Evolutionary conservation across 2,888 invertebrate species (phyloP).

Genomic region (Lepeophtheirus nordmannii): DNA sequence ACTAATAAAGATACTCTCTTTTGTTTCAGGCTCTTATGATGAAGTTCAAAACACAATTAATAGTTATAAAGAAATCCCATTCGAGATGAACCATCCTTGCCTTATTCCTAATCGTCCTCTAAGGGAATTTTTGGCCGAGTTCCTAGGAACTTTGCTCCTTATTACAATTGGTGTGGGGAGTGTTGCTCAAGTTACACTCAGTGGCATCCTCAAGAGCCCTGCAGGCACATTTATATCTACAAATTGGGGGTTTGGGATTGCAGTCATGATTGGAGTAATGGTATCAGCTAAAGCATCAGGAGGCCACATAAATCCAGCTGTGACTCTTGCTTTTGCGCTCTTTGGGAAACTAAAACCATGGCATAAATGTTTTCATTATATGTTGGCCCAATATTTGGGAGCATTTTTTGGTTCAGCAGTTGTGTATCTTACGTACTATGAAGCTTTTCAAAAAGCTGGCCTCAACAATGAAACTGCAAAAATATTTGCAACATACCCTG

Average conservation of each 20-base stretch:
- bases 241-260: constrained; percentile 38
- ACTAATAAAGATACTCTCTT: too few species aligned
- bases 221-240: constrained; percentile 30
- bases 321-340: constrained; percentile 35
- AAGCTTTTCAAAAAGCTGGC: constrained; percentile 29
- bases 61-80: too few species aligned
- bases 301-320: constrained; percentile 39
- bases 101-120: too few species aligned
- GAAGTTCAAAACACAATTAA: too few species aligned
- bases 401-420: constrained; percentile 38
- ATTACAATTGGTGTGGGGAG: constrained; percentile 35
- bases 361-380: constrained; percentile 35
- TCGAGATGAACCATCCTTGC: too few species aligned
- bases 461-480: constrained; percentile 36
- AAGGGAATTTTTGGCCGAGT: not conserved
- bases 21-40: too few species aligned
- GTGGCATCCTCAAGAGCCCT: not conserved
- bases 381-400: constrained; percentile 40
- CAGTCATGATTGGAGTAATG: constrained; percentile 38
- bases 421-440: constrained; percentile 37
- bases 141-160: constrained; percentile 13
- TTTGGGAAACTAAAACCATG: constrained; percentile 31
- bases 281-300: constrained; percentile 37
- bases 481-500: constrained; percentile 41
- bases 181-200: constrained; percentile 35